Evolutionary conservation across 2,797 vertebrate species (phyloP), one percentile per base, ranked within the genome.

Genomic region (Ambastaia sidthimunki): DNA sequence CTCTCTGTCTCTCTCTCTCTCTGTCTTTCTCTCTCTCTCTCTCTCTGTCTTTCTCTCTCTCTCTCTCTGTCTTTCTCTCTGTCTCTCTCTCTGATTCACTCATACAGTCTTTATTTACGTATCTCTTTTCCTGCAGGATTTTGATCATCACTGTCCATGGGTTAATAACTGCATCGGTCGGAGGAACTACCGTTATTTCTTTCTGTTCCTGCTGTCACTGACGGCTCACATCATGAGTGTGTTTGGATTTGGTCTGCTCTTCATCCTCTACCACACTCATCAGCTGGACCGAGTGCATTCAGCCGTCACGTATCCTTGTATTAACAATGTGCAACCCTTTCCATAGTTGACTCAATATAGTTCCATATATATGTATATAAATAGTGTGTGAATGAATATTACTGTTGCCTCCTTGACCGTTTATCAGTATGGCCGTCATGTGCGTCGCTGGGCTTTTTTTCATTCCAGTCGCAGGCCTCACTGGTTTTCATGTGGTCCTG

Each of bases 121-220:
- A 2, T 54, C 19, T 3, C 12, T 16, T 73, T 83, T 23, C 28
- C 0, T 0, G 2, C 89, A 99, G 98, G 97, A 99, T 86, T 99
- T 99, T 28, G 98, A 99, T 88, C 98, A 99, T 82, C 98, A 99
- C 91, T 99, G 98, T 85, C 98, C 98, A 0, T 99, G 97, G 97
- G 96, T 98, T 82, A 99, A 99, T 91, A 99, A 99, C 93, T 99
- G 97, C 89, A 98, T 99, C 0, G 97, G 97, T 80, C 93, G 96
- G 78, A 94, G 97, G 85, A 99, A 99, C 85, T 99, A 99, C 92
- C 96, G 97, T 15, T 98, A 98, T 90, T 99, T 99, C 93, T 99
- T 99, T 93, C 96, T 99, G 71, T 99, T 99, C 91, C 91, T 99
- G 78, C 92, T 99, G 59, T 99, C 97, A 0, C 94, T 99, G 85